phyloP scores from a whole-genome alignment of 1,140 invertebrate genomes.

The Amyelois transitella region DNA sequence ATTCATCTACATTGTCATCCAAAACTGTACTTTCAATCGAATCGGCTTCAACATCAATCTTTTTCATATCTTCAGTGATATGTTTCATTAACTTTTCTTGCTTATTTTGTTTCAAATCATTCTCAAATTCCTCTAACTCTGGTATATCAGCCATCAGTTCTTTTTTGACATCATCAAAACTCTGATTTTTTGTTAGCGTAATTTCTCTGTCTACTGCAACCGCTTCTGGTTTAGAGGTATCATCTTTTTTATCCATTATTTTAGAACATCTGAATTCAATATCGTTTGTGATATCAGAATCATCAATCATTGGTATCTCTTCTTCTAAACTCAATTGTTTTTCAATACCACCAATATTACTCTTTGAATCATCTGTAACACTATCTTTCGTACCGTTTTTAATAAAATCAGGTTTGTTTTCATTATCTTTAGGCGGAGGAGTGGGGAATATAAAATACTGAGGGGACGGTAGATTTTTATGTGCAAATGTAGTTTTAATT shows the following conservation, averaged over 20 bases:
- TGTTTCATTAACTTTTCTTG: slow-evolving; percentile 55
- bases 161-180: slow-evolving; percentile 70
- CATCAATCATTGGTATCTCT: slow-evolving; percentile 74
- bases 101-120: slow-evolving; percentile 60
- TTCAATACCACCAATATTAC: slow-evolving; percentile 58
- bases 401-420: slow-evolving; percentile 33
- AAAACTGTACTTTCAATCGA: slow-evolving; percentile 57
- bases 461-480: slow-evolving; percentile 64
- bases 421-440: slow-evolving; percentile 45
- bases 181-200: slow-evolving; percentile 49
- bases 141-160: slow-evolving; percentile 72
- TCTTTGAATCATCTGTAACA: slow-evolving; percentile 10
- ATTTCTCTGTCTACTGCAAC: slow-evolving; percentile 16
- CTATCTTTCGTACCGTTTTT: slow-evolving; percentile 6
- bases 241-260: slow-evolving; percentile 45
- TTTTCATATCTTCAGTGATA: slow-evolving; percentile 52
- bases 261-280: slow-evolving; percentile 68
- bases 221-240: slow-evolving; percentile 9
- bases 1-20: slow-evolving; percentile 59
- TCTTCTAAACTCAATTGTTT: slow-evolving; percentile 71
- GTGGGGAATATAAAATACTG: slow-evolving; percentile 72
- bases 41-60: slow-evolving; percentile 51
- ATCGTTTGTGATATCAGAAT: slow-evolving; percentile 61
- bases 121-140: slow-evolving; percentile 68
- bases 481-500: slow-evolving; percentile 77